Evolutionary conservation across 2,797 vertebrate species (phyloP).

Genomic region (Hypotaenidia philippensis): DNA sequence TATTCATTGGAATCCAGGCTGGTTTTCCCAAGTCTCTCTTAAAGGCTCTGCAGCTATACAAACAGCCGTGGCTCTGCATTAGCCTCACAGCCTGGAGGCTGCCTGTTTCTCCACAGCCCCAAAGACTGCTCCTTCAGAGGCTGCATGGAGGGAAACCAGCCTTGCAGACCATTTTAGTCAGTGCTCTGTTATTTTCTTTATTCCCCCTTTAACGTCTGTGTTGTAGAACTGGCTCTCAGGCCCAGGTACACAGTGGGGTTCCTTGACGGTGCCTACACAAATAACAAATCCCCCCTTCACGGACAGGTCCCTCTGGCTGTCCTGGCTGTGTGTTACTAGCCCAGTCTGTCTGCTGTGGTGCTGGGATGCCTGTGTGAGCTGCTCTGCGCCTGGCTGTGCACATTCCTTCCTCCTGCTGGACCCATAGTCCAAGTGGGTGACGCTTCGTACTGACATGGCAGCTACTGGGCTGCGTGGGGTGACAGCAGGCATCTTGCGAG

Average conservation of each 20-base stretch:
- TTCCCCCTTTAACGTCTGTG: conserved; percentile 37
- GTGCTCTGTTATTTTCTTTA: conserved; percentile 58
- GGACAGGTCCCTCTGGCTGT: neutral
- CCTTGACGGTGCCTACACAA: neutral
- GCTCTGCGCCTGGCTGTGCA: neutral
- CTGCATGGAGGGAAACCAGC: conserved; percentile 45
- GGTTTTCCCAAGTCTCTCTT: conserved; percentile 74
- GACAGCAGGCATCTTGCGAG: neutral
- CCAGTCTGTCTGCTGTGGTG: neutral
- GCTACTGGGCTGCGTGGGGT: neutral
- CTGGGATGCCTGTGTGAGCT: neutral
- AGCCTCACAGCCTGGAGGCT: conserved; percentile 70
- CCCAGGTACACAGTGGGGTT: neutral
- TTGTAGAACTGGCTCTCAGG: conserved; percentile 21
- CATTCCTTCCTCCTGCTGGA: neutral
- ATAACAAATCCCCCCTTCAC: neutral
- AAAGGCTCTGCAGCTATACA: conserved; percentile 77
- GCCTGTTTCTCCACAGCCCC: conserved; percentile 58
- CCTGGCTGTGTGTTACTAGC: neutral
- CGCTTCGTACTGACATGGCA: neutral
- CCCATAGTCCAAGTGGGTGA: neutral
- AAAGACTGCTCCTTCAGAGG: conserved; percentile 58
- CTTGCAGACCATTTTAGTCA: conserved; percentile 50
- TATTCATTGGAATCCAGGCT: conserved; percentile 82
- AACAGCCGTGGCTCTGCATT: conserved; percentile 69